Percentiles rank a stretch among this genome's conserved stretches.
These are phyloP conservation scores for Hirtodrosophila duncani DNA, from an alignment of 2,888 invertebrate species.

Conservation along the genomic window DNA sequence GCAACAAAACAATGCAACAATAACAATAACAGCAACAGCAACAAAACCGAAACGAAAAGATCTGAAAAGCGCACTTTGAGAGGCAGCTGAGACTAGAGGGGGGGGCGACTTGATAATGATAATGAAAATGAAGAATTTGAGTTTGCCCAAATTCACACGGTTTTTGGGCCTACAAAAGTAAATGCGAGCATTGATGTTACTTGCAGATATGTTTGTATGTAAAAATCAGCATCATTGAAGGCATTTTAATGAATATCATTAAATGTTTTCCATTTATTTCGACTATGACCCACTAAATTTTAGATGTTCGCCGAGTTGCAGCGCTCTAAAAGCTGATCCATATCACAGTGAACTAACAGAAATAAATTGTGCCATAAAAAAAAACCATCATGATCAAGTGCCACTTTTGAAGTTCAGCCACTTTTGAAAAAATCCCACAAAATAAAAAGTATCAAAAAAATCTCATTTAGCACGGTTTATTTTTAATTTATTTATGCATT, in stretches of 20 bases:
- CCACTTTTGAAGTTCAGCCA: slow-evolving; percentile 30
- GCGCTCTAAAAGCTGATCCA: slow-evolving; percentile 14
- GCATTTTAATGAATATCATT: slow-evolving; percentile 29
- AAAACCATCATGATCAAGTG: slow-evolving; percentile 27
- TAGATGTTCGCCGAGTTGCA: no score
- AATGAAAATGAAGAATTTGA: neutral
- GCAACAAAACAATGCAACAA: slow-evolving; percentile 35
- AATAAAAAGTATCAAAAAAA: slow-evolving; percentile 6
- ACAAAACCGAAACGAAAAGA: slow-evolving; percentile 38
- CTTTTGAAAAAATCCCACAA: slow-evolving; percentile 20
- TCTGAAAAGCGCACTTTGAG: slow-evolving; percentile 34
- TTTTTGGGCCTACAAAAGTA: slow-evolving; percentile 17
- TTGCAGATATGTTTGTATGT: slow-evolving; percentile 1
- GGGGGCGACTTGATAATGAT: no score
- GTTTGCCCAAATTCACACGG: slow-evolving; percentile 20
- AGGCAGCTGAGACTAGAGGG: no score
- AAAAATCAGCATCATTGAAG: slow-evolving; percentile 27
- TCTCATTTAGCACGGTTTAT: slow-evolving; percentile 52
- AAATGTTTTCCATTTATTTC: slow-evolving; percentile 3
- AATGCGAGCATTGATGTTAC: slow-evolving; percentile 40
- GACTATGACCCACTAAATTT: slow-evolving; percentile 36
- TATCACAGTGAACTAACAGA: slow-evolving; percentile 7
- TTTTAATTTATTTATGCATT: slow-evolving; percentile 59
- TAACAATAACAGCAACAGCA: slow-evolving; percentile 24
- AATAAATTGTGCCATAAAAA: slow-evolving; percentile 23